Percentiles rank a stretch among this genome's conserved stretches.
These are phyloP conservation scores for Opisthograptis luteolata DNA, from an alignment of 2,888 invertebrate species.

Conservation along the genomic window DNA sequence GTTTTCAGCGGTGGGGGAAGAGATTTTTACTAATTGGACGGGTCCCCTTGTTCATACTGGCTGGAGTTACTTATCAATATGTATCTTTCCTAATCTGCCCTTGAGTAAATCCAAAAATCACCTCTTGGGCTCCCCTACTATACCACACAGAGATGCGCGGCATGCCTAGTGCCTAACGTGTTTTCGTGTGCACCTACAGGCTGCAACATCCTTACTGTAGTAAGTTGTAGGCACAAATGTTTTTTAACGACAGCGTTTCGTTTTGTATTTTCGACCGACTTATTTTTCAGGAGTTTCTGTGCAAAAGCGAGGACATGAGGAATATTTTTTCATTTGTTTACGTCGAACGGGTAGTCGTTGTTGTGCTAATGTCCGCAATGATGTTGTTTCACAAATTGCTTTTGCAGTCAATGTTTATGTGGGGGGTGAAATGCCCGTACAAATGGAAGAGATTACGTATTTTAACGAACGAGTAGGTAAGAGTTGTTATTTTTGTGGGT, in stretches of 20 bases:
- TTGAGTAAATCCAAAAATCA: no score
- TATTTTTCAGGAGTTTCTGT: conserved; percentile 25
- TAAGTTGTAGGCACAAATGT: neutral
- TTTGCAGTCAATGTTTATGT: conserved; percentile 11
- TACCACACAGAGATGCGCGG: no score
- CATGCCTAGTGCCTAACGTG: no score
- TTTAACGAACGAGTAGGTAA: no score
- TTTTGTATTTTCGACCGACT: conserved; percentile 29
- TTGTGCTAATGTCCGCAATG: conserved; percentile 19
- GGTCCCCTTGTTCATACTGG: no score
- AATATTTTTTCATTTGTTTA: conserved; percentile 24
- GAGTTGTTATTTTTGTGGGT: no score
- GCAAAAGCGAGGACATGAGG: conserved; percentile 27
- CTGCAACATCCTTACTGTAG: conserved; percentile 7
- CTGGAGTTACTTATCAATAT: no score
- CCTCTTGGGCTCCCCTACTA: no score
- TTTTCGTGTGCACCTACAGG: no score
- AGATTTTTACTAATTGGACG: no score
- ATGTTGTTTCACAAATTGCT: conserved; percentile 18
- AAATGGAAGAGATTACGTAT: neutral
- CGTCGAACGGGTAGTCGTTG: conserved; percentile 17
- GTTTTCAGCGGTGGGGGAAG: no score
- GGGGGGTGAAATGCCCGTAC: neutral
- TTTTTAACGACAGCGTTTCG: conserved; percentile 17
- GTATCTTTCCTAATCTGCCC: no score